Evolutionary conservation across 2,113 vertebrate species (phyloP), one percentile per base, ranked within the genome.

Genomic region (Pterocles burchelli): DNA sequence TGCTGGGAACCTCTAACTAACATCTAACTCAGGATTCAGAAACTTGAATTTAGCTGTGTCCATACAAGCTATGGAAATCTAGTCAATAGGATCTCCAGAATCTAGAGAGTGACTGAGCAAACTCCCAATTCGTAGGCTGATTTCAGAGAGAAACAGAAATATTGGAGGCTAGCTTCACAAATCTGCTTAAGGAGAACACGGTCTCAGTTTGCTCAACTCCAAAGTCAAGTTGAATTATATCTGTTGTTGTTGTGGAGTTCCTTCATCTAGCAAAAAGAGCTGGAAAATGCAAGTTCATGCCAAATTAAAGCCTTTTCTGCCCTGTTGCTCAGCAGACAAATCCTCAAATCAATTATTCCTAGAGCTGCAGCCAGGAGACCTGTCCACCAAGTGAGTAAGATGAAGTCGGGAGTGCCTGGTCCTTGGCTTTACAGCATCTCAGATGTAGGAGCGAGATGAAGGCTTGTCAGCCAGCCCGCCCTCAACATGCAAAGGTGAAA

Each of bases 281-380:
- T 91, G 49, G 74, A 92, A 93, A 90, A 78, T 31, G 10, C 29
- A 87, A 73, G 21, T 24, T 81, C 31, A 28, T 61, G 41, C 52
- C 68, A 93, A 92, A 78, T 65, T 41, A 83, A 83, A 92, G 43
- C 28, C 25, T 92, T 74, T 93, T 92, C 85, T 80, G 68, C 57
- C 33, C 7, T 4, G 68, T 2, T 38, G 12, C 46, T 95, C 45
- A 81, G 51, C 24, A 81, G 55, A 66, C 34, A 78, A 78, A 81
- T 52, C 43, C 38, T 86, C 51, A 75, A 63, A 81, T 59, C 17
- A 57, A 38, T 87, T 63, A 43, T 34, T 90, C 14, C 51, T 59
- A 59, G 45, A 86, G 63, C 41, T 85, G 68, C 19, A 77, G n/a
- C 29, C 29, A 77, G 34, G 38, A 38, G 10, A 86, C 71, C 33